A percentile compares a stretch with the other conserved stretches of the same genome.
phyloP scores from a whole-genome alignment of 2,113 vertebrate genomes.

The Cygnus atratus region DNA sequence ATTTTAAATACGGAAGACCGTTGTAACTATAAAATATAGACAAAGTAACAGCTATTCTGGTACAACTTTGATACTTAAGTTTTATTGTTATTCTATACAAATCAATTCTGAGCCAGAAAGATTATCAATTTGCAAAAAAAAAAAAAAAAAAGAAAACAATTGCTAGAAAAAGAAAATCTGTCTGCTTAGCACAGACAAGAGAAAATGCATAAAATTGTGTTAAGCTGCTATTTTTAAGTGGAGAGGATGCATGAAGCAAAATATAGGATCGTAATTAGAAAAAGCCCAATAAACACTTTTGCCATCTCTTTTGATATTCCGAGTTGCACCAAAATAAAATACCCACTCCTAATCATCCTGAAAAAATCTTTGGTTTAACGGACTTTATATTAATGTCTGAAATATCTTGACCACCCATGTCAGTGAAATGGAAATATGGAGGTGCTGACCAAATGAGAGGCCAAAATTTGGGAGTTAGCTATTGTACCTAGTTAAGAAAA shows the following conservation, averaged over 20 bases:
- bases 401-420: background rate
- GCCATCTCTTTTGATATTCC: background rate
- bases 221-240: background rate
- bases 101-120: background rate
- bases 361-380: background rate
- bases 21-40: background rate
- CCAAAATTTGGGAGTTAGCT: background rate
- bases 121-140: background rate
- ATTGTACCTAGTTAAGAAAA: background rate
- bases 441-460: background rate
- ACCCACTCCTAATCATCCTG: background rate
- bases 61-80: background rate
- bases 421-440: background rate
- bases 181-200: background rate
- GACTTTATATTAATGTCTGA: background rate
- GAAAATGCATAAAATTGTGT: background rate
- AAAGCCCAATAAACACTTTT: background rate
- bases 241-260: background rate
- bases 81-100: background rate
- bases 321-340: background rate
- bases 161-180: background rate
- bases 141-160: background rate
- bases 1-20: constrained; percentile 3
- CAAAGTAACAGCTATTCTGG: background rate
- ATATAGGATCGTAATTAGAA: background rate